phyloP scores from a whole-genome alignment of 2,113 vertebrate genomes.

The Datnioides undecimradiatus region DNA sequence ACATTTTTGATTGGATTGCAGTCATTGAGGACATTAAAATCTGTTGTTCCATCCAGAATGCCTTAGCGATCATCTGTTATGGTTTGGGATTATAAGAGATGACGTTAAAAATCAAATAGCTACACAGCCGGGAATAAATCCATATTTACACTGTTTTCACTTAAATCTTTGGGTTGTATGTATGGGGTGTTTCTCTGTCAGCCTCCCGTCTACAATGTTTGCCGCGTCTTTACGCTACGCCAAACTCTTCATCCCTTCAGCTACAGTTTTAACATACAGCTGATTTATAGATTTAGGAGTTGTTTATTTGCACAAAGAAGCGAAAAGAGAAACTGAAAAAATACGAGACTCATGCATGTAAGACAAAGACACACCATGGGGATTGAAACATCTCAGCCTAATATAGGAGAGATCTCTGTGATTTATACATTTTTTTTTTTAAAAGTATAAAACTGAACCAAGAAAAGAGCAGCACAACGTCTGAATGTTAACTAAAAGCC shows the following conservation, averaged over 20 bases:
- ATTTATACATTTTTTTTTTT: too few relatives aligned
- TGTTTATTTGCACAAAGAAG: conserved; percentile 37
- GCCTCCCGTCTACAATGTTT: conserved; percentile 39
- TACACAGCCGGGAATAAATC: conserved; percentile 30
- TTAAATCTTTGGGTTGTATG: conserved; percentile 37
- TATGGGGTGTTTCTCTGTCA: conserved; percentile 34
- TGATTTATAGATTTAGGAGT: conserved; percentile 50
- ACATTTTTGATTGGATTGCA: conserved; percentile 79
- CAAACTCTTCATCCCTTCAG: conserved; percentile 17
- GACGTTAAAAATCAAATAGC: conserved; percentile 56
- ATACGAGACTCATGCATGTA: background rate
- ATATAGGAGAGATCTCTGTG: background rate
- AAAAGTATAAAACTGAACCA: background rate
- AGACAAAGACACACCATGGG: background rate
- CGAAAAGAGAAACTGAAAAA: background rate
- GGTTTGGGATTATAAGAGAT: conserved; percentile 73
- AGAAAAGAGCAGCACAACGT: background rate
- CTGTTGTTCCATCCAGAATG: conserved; percentile 70
- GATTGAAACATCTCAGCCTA: background rate
- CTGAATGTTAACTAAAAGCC: too few relatives aligned
- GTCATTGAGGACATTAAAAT: conserved; percentile 69
- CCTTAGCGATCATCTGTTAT: conserved; percentile 74
- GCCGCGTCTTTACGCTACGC: conserved; percentile 20
- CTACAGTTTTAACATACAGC: conserved; percentile 45
- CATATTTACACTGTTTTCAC: conserved; percentile 56